Evolutionary conservation across 2,888 invertebrate species (phyloP), one percentile per base, ranked within the genome.

Genomic region (Tetheella fluctuosa): DNA sequence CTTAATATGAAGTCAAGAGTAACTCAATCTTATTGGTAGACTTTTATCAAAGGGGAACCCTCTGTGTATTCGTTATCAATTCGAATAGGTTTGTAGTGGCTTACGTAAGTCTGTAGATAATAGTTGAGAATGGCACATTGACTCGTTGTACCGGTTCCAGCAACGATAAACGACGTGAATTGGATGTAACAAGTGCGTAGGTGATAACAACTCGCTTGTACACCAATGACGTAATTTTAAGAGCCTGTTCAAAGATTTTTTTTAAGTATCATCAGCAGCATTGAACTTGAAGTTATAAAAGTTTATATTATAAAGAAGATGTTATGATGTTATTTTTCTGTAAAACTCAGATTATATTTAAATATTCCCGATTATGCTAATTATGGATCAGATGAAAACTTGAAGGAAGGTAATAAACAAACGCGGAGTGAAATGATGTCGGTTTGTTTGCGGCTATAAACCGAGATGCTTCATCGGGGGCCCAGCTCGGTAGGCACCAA

Each of bases 381-480:
- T 88, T 85, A 84, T 69, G 73, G 74, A 71, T 73, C 70, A 79
- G 79, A 82, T 78, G 76, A 77, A 85, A 85, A 84, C 77, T 85
- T 83, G n/a, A 6, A 69, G 76, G 76, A 79, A 71, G 83, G 87
- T 81, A 83, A 89, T 89, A 89, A 89, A 90, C 84, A 89, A 85
- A 85, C 75, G 76, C 77, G 77, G 84, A 87, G 84, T 83, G 84
- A 84, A 86, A 86, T 82, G 75, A 83, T 88, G 81, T 86, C 83
- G 89, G 90, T 92, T 89, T 91, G 89, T 90, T 91, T 91, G 90
- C 79, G 90, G 83, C 80, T 86, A 86, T 89, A 89, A 91, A 90
- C 81, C 80, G 81, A 85, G 85, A 75, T 83, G 74, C 73, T 76
- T 81, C 79, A 75, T 76, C 75, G 80, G 74, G 79, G 78, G 74